Percentiles rank a stretch among this genome's conserved stretches.
Evolutionary conservation across 2,113 vertebrate species (phyloP).

Genomic region (Petrocephalus zakoni): DNA sequence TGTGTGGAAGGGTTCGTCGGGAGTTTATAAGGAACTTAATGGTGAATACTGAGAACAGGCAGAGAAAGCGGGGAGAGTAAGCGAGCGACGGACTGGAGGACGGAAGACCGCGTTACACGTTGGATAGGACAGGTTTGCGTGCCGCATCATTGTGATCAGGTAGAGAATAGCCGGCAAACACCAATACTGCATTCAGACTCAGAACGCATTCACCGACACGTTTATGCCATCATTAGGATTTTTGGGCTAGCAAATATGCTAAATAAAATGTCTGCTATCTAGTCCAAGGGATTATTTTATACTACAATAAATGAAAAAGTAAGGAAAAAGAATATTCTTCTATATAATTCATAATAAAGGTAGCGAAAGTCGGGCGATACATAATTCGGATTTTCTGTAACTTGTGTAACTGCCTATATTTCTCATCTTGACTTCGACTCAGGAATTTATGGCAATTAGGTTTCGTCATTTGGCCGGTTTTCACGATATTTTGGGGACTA

Average conservation of each 20-base stretch:
- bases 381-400: not conserved
- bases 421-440: not conserved
- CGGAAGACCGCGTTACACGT: conserved; percentile 28
- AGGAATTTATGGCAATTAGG: not conserved
- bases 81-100: conserved; percentile 8
- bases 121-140: conserved; percentile 18
- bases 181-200: not conserved
- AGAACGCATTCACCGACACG: not conserved
- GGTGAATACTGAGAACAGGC: not conserved
- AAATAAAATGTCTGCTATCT: not conserved
- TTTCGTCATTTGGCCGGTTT: not conserved
- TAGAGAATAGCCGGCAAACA: not conserved
- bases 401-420: not conserved
- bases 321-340: not conserved
- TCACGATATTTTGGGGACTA: not conserved
- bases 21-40: not conserved
- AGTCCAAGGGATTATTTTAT: not conserved
- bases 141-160: not conserved
- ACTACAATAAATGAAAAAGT: not conserved
- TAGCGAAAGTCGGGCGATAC: not conserved
- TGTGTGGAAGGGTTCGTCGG: not conserved
- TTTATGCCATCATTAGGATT: not conserved
- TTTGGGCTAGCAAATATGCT: not conserved
- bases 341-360: not conserved
- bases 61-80: not conserved